These are phyloP conservation scores for Bufo bufo DNA, from an alignment of 2,113 vertebrate genomes.

Conservation along the genomic window DNA sequence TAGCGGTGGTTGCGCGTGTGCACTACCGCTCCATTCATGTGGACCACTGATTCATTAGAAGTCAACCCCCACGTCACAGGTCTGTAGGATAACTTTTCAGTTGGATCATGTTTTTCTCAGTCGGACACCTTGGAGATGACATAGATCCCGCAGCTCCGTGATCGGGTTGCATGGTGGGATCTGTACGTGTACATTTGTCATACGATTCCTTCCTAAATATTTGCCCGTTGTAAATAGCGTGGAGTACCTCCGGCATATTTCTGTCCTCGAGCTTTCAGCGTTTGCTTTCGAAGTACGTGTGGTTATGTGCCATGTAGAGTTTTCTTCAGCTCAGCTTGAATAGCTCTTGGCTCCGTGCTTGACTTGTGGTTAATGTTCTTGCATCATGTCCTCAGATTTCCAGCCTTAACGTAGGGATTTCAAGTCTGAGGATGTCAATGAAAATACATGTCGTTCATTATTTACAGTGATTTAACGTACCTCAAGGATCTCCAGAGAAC, in stretches of 20 bases:
- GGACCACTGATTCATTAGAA: too few species aligned
- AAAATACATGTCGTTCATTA: not conserved
- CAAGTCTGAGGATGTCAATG: not conserved
- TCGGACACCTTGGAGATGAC: too few species aligned
- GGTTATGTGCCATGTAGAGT: not conserved
- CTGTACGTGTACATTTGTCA: not conserved
- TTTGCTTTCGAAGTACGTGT: not conserved
- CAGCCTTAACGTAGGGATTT: not conserved
- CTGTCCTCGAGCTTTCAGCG: not conserved
- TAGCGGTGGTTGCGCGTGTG: too few species aligned
- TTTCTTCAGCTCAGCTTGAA: not conserved
- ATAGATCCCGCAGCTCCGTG: not conserved
- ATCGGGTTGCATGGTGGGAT: not conserved
- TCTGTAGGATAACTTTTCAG: too few species aligned
- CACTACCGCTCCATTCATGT: too few species aligned
- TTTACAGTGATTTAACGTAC: not conserved
- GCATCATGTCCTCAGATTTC: not conserved
- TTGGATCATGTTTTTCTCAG: too few species aligned
- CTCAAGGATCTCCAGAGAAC: not conserved
- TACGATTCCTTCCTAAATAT: constrained; percentile 16
- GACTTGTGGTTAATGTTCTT: constrained; percentile 1
- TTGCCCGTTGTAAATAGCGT: not conserved
- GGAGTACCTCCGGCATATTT: not conserved
- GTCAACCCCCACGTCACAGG: too few species aligned
- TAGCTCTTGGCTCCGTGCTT: not conserved